These are phyloP conservation scores for Semnornis frantzii DNA, from an alignment of 2,113 vertebrate species.

Conservation along the genomic window DNA sequence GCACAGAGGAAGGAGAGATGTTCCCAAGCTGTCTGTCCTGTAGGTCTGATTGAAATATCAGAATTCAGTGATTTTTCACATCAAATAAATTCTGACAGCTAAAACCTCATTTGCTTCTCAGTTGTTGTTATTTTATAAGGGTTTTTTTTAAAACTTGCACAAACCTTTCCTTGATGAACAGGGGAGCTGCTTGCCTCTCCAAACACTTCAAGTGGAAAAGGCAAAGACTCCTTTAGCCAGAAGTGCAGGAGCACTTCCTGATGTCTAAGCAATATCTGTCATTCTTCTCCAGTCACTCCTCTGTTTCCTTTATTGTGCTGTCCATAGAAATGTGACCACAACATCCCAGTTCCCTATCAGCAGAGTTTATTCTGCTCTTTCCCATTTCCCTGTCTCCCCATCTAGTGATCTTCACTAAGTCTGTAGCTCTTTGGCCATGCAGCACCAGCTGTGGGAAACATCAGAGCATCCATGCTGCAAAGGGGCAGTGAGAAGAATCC, in stretches of 20 bases:
- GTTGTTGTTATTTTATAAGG: neutral
- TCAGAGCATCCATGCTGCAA: neutral
- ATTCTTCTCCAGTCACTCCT: neutral
- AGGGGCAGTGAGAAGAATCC: neutral
- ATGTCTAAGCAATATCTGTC: neutral
- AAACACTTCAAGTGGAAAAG: neutral
- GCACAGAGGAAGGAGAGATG: neutral
- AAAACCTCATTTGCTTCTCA: neutral
- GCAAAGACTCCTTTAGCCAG: neutral
- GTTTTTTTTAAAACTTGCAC: accelerated
- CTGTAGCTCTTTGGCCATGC: neutral
- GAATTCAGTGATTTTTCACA: neutral
- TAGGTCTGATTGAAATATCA: neutral
- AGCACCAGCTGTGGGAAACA: accelerated
- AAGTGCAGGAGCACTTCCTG: neutral
- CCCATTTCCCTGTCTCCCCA: neutral
- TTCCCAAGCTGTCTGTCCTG: accelerated
- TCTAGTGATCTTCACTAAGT: neutral
- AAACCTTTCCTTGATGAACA: neutral
- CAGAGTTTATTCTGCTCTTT: neutral
- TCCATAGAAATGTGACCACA: neutral
- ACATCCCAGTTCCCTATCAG: neutral
- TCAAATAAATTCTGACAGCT: neutral
- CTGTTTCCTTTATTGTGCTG: neutral
- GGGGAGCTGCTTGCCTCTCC: neutral